These are phyloP conservation scores for Hestina assimilis DNA, from an alignment of 1,140 invertebrate genomes.

Conservation along the genomic window DNA sequence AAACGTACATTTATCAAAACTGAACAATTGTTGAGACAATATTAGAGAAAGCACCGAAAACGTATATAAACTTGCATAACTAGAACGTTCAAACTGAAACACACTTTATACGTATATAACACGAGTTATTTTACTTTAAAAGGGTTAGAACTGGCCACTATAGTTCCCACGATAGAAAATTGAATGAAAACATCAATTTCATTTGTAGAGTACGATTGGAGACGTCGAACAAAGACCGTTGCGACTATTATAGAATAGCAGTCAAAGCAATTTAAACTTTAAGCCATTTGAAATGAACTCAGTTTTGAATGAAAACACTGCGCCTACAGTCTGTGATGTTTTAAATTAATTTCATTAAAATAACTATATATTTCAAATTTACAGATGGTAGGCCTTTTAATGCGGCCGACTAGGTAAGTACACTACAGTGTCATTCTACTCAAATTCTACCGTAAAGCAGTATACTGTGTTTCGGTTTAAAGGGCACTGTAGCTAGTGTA, in stretches of 20 bases:
- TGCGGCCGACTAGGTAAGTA: too few relatives aligned
- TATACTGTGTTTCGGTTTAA: too few relatives aligned
- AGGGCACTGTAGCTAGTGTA: too few relatives aligned
- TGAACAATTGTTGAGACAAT: conserved; percentile 27
- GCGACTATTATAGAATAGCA: conserved; percentile 10
- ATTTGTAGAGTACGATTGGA: conserved; percentile 29
- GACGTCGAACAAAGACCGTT: conserved; percentile 22
- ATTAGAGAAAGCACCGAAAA: conserved; percentile 24
- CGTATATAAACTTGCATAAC: conserved; percentile 7
- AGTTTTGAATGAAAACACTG: background rate
- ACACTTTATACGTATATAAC: conserved; percentile 7
- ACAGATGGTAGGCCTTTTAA: too few relatives aligned
- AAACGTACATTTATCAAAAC: conserved; percentile 24
- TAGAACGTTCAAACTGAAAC: background rate
- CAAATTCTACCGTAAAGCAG: too few relatives aligned
- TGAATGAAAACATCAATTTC: conserved; percentile 38
- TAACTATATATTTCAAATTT: conserved; percentile 5
- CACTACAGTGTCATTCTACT: too few relatives aligned
- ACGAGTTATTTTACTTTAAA: conserved; percentile 6
- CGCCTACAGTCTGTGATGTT: background rate
- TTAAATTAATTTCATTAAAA: conserved; percentile 13
- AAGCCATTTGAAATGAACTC: background rate
- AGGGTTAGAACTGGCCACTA: conserved; percentile 15
- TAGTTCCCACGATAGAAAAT: conserved; percentile 38
- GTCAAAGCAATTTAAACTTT: conserved; percentile 13